These are phyloP conservation scores for Cyphomyrus discorhynchus DNA, from an alignment of 2,113 vertebrate species.

Conservation along the genomic window DNA sequence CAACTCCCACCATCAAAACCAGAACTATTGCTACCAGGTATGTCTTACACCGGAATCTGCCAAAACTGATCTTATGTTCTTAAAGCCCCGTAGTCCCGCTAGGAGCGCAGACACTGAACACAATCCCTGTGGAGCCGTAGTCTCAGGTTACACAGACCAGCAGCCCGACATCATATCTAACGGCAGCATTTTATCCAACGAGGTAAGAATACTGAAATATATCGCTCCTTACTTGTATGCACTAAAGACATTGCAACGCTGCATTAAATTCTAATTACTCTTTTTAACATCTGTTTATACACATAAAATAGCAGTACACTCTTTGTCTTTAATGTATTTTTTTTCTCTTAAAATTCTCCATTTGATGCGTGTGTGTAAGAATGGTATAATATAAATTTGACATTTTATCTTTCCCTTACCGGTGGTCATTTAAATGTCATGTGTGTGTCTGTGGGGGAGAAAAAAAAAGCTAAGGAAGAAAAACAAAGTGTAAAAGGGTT, in stretches of 20 bases:
- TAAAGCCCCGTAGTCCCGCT: constrained; percentile 89
- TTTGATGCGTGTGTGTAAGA: neutral
- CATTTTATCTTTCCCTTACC: neutral
- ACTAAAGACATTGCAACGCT: neutral
- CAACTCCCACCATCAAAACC: constrained; percentile 83
- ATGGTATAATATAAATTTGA: neutral
- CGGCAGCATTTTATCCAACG: constrained; percentile 86
- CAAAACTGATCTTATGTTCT: constrained; percentile 97
- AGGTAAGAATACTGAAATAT: constrained; percentile 68
- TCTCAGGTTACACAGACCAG: constrained; percentile 84
- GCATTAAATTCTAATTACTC: neutral
- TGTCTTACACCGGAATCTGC: constrained; percentile 96
- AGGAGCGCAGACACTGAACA: constrained; percentile 83
- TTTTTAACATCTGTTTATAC: neutral
- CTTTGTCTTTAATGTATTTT: neutral
- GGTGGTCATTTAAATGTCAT: neutral
- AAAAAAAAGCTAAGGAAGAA: neutral
- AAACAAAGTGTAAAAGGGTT: neutral
- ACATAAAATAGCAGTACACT: neutral
- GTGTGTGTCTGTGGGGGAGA: neutral
- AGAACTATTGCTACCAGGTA: constrained; percentile 98
- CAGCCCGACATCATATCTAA: constrained; percentile 98
- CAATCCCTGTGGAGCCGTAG: constrained; percentile 85
- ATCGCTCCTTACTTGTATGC: neutral
- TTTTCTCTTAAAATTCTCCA: neutral